Conservation (phyloP, 2,797 vertebrate species). For the Cirrhinus molitorella region DNA sequence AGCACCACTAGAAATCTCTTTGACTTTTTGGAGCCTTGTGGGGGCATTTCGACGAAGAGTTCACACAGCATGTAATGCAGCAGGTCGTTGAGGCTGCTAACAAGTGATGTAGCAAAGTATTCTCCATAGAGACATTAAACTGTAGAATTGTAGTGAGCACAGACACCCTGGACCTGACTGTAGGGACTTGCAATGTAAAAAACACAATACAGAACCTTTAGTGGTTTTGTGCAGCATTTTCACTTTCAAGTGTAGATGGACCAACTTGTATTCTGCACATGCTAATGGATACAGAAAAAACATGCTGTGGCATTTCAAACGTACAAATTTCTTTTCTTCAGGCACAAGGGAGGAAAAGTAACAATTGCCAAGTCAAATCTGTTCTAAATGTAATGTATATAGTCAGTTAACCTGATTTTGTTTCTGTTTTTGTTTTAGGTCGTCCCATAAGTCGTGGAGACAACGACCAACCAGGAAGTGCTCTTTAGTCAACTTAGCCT, state of each 20-base stretch:
- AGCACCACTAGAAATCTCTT: too few relatives aligned
- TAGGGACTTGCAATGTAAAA: not conserved
- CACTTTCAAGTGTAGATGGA: not conserved
- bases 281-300: not conserved
- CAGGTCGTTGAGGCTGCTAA: not conserved
- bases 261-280: not conserved
- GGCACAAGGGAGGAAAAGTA: not conserved
- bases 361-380: not conserved
- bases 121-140: slow-evolving; percentile 10
- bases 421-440: slow-evolving; percentile 6
- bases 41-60: too few relatives aligned
- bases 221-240: not conserved
- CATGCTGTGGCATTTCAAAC: not conserved
- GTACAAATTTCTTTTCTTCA: not conserved
- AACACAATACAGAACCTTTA: not conserved
- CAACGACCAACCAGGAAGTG: not conserved
- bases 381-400: not conserved
- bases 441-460: not conserved
- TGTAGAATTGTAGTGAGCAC: not conserved
- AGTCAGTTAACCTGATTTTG: not conserved
- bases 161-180: not conserved
- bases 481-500: not conserved
- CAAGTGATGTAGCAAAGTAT: not conserved
- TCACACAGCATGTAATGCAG: not conserved
- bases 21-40: too few relatives aligned